Percentiles rank a stretch among this genome's conserved stretches.
Evolutionary conservation across 1,140 invertebrate genomes (phyloP).

Genomic region (Hyles vespertilio): DNA sequence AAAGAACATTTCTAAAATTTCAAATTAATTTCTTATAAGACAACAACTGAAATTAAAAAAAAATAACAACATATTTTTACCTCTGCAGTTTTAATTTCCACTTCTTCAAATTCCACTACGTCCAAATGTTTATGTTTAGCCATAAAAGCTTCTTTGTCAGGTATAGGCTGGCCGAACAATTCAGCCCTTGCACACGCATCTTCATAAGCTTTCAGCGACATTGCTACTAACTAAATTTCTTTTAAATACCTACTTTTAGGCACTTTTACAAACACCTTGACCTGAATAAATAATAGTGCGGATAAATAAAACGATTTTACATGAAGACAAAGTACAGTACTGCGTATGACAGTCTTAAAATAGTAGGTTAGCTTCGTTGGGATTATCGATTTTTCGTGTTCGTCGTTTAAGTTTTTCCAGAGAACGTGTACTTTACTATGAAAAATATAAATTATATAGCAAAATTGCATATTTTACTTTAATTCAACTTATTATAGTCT

Average conservation of each 20-base stretch:
- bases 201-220: constrained; percentile 80
- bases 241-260: constrained; percentile 6
- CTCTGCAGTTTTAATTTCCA: constrained; percentile 73
- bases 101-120: constrained; percentile 65
- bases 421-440: no score
- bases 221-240: constrained; percentile 32
- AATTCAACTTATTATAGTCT: no score
- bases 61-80: constrained; percentile 27
- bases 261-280: constrained; percentile 5
- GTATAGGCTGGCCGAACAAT: constrained; percentile 81
- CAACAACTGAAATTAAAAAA: neutral
- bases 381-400: constrained; percentile 8
- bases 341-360: neutral
- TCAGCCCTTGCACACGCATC: constrained; percentile 85
- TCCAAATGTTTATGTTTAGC: constrained; percentile 70
- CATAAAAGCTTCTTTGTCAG: constrained; percentile 80
- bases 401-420: no score
- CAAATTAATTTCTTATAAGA: neutral
- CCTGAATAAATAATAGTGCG: neutral
- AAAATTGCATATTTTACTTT: no score
- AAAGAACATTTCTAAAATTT: no score
- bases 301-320: neutral
- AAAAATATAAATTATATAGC: no score
- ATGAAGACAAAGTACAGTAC: neutral
- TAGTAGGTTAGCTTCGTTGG: neutral